Evolutionary conservation across 2,888 invertebrate genomes (phyloP), one percentile per base, ranked within the genome.

Genomic region (Nasonia oneida): DNA sequence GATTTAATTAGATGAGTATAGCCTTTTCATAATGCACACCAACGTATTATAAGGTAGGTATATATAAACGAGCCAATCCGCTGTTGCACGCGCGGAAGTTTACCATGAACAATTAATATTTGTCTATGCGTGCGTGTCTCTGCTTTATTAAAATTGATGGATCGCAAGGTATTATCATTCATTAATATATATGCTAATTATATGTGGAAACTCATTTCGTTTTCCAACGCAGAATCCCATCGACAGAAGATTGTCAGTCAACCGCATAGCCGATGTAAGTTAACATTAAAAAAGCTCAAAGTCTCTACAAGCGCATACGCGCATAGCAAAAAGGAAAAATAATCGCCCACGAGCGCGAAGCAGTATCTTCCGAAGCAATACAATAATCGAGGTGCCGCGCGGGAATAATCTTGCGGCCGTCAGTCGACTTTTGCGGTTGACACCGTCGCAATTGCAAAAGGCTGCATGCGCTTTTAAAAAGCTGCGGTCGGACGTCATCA

Each of bases 401-500:
- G n/a, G 5, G 64, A 47, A 67, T 74, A 67, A 42, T 83, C 76
- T 64, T 76, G 76, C 83, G 61, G n/a, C 73, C 81, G 50, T 85
- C 81, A 71, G 15, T 84, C 84, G 84, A 57, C 67, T 61, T 79
- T 81, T 85, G 85, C 85, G 85, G 85, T 85, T 78, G 82, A 78
- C 78, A 82, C 78, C 53, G 39, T 61, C 42, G 74, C 84, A 84
- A 85, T 85, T 80, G 84, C 79, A 61, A 29, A 61, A 67, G 33
- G 14, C 71, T 42, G n/a, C 23, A 47, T 39, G 42, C 53, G 61
- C 53, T 47, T 37, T 74, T 81, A 50, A 81, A 50, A 85, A 84
- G 70, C 91, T 93, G 93, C 91, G 93, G 93, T 93, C 90, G 90
- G 89, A 90, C 92, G 91, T 92, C 93, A 93, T 93, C 92, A 93